Evolutionary conservation across 53 echinoderm and acorn worm species (phyloP), one percentile per base, ranked within the genome.

Genomic region (Astropecten irregularis): DNA sequence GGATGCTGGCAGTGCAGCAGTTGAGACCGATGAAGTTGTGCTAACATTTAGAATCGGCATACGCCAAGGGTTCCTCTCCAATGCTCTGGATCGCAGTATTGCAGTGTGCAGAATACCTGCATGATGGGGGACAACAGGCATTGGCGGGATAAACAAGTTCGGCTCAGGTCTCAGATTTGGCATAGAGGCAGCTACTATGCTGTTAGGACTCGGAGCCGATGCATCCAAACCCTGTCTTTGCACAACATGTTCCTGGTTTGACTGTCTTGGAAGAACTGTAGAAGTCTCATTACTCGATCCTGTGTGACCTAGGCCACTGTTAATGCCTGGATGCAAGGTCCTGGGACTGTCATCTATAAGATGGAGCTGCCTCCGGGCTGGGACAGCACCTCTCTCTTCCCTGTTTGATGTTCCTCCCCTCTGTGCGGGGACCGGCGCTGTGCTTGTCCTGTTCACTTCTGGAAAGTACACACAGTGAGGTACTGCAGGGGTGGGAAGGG

Each of bases 21-120:
- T 62, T 46, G 62, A 42, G 37, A 60, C 62, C 28, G 35, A 26
- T 25, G 55, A 15, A 2, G 79, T 20, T 2, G 79, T 61, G 62
- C 62, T 79, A 13, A 79, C 26, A 62, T 48, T 62, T 32, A 79
- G 63, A 9, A 18, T 21, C 37, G 79, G 42, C 38, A 79, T 22
- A 32, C 61, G 42, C 79, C 79, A 79, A 9, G 79, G 79, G 57
- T 79, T 79, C 47, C 62, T 79, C 79, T 79, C 79, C 9, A 79
- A 48, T 29, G 79, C 79, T 62, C 79, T 79, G 9, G 79, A 79
- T 79, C 79, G 31, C 31, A 79, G 79, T 79, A 79, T 79, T 48
- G 79, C 79, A 26, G 79, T 79, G 27, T 61, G 61, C 40, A 79
- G 23, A 30, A 79, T 79, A 48, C 79, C 79, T 5, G 79, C 79